Evolutionary conservation across 2,797 vertebrate species (phyloP).

Genomic region (Gorsachius magnificus): DNA sequence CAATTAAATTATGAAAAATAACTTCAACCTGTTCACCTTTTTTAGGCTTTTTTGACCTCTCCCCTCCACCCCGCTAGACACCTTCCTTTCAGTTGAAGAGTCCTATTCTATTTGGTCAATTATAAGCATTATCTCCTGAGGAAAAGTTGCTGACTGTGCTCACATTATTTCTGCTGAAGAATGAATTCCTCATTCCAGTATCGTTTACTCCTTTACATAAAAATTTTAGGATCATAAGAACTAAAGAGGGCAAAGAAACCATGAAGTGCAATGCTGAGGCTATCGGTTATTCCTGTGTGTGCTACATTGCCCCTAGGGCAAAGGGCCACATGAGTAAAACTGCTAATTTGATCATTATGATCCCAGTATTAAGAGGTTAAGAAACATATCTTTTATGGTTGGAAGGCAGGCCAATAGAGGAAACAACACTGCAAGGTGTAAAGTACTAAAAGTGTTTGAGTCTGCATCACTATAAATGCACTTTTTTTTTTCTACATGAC

Average conservation of each 20-base stretch:
- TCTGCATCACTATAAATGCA: not conserved
- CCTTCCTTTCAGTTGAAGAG: not conserved
- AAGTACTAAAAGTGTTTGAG: not conserved
- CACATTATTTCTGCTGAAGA: not conserved
- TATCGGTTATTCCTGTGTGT: not conserved
- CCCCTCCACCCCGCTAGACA: not conserved
- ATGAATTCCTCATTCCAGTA: not conserved
- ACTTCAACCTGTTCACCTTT: not conserved
- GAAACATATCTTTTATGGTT: not conserved
- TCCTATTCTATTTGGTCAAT: not conserved
- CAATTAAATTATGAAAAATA: not conserved
- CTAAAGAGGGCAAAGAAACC: not conserved
- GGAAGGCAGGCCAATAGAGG: not conserved
- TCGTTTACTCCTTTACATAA: not conserved
- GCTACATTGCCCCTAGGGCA: not conserved
- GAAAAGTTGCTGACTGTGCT: not conserved
- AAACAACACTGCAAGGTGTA: not conserved
- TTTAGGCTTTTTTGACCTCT: not conserved
- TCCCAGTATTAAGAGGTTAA: constrained; percentile 3
- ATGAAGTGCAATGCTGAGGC: not conserved
- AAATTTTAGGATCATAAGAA: not conserved
- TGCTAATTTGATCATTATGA: not conserved
- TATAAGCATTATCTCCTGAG: not conserved
- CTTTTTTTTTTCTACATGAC: not conserved
- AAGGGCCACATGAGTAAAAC: constrained; percentile 6